Conservation (phyloP, 2,797 vertebrate genomes). For the Pangasius krempfi region DNA sequence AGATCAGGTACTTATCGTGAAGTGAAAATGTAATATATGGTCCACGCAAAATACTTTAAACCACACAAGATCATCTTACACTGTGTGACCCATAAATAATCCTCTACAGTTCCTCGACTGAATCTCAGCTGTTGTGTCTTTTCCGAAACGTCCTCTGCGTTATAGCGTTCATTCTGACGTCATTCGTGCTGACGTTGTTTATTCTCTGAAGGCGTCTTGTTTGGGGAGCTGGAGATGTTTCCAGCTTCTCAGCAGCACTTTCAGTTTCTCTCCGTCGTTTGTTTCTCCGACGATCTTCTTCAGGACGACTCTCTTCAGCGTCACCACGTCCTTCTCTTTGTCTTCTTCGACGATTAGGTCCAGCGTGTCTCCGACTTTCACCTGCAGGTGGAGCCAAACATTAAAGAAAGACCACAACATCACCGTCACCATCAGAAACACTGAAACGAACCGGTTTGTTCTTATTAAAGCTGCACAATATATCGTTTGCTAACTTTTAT, state of each 20-base stretch:
- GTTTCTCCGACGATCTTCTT: conserved; percentile 78
- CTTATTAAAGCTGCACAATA: not conserved
- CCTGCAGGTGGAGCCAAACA: conserved; percentile 71
- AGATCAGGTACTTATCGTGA: no score
- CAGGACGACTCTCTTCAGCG: conserved; percentile 85
- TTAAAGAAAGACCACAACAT: not conserved
- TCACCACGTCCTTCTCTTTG: conserved; percentile 79
- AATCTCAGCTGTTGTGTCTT: not conserved
- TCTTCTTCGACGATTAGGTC: conserved; percentile 86
- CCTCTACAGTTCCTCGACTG: not conserved
- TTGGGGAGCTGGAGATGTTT: conserved; percentile 82
- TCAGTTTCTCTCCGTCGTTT: conserved; percentile 79
- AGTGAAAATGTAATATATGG: not conserved
- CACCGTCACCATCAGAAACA: not conserved
- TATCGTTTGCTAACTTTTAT: not conserved
- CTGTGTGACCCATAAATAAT: not conserved
- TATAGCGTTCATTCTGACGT: not conserved
- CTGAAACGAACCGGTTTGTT: not conserved
- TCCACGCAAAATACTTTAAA: not conserved
- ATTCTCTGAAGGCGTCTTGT: conserved; percentile 72
- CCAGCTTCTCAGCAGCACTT: conserved; percentile 87
- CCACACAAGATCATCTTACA: not conserved
- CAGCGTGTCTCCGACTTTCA: conserved; percentile 89
- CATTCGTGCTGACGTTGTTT: conserved; percentile 26
- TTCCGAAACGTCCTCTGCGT: not conserved